Base-by-base conservation (phyloP, 2,113 vertebrate species). In the Epinephelus cyanopodus region DNA sequence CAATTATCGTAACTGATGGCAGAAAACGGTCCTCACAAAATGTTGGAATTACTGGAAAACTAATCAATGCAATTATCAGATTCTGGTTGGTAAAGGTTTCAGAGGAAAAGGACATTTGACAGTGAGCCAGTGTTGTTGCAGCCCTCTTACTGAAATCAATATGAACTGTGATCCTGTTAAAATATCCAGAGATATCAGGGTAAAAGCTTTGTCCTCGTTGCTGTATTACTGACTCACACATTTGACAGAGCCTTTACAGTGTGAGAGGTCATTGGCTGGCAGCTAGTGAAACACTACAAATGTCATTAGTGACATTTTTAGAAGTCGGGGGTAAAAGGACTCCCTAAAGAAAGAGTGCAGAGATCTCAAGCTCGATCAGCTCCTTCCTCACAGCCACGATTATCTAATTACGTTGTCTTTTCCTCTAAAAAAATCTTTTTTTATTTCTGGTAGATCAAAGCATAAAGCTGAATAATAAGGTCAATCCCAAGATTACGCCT, bases 371-470 rank as follows among this genome's bases (percentile, higher is more conserved):
- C 8, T 54, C 60, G 33, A 76, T 79, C 61, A 75, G 54, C 37
- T 50, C 8, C 66, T 76, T 83, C 13, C 60, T 47, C 7, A 75
- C 47, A 76, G 48, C 58, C 27, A 54, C 7, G 37, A 47, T 65
- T 75, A 66, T 66, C 70, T 76, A 15, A 77, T 68, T 39, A 62
- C 75, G 21, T 18, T 72, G 67, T 67, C 62, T 68, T 62, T 50
- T 37, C 21, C 63, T 81, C 60, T 63, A 39, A 48, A 37, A 37
- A 45, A 73, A 64, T 37, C 39, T 76, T 19, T 7, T 29, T 48
- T 54, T 58, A 74, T 19, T 70, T 62, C n/a, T 58, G 33, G 29
- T n/a, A 23, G 52, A 87, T 84, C 37, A 87, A 78, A 81, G 75
- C 29, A 29, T 17, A 15, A 23, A 75, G 42, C 61, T 74, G 25